Base-by-base conservation (phyloP, 2,113 vertebrate species). In the Chroicocephalus ridibundus region DNA sequence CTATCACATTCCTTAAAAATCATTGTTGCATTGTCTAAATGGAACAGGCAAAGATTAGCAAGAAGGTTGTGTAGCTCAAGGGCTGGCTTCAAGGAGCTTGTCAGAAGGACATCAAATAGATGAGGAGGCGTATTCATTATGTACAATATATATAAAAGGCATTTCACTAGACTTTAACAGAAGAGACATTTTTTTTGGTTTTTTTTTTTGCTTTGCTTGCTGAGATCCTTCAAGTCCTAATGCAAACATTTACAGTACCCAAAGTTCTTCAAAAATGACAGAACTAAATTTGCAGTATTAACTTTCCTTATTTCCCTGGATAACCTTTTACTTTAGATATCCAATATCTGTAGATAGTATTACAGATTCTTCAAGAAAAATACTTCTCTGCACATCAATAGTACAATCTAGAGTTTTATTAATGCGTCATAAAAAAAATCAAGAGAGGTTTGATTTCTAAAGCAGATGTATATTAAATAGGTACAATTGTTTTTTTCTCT, bases 291-390 rank as follows among this genome's bases (percentile, higher is more conserved):
- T 36, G 22, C 14, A 36, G 22, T 54, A 29, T 54, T 69, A 81
- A 2, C 6, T 86, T 86, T 78, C 21, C 25, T 62, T 95, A 54
- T 69, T 92, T 88, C 51, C 64, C 36, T n/a, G 40, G 15, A 65
- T 15, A 85, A 74, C 15, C 9, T 92, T 85, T 80, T 54, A 62
- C 17, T 57, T 86, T 61, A 80, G 31, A 20, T 74, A 88, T 34
- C 19, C 13, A 90, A 15, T 78, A 80, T 54, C 31, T 74, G 27
- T 38, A 78, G 49, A 20, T 61, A 65, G 70, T 70, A 62, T 54
- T 80, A 77, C 34, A 58, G 24, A 81, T 83, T 58, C 27, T 86
- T 88, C 46, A 92, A 83, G 36, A 80, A 86, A 92, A 81, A 81
- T 61, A 42, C 25, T 54, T 88, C 32, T 76, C 36, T 72, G 38